Percentiles rank a stretch among this genome's conserved stretches.
Conservation (phyloP, 2,888 invertebrate genomes). For the Ophioninae sp. region DNA sequence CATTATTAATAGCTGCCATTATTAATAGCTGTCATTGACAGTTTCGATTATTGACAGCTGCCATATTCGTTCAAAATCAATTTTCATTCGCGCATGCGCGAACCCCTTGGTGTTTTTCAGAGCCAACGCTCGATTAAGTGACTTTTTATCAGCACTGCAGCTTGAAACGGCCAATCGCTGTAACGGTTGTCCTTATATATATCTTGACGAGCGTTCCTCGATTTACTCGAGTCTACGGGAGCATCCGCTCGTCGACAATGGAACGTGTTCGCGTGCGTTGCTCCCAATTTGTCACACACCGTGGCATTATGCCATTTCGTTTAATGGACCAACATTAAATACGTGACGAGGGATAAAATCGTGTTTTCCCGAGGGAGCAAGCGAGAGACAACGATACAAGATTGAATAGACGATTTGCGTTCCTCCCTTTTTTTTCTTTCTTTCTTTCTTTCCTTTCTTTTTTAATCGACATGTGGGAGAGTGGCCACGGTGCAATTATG, state of each 20-base stretch:
- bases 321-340: conserved; percentile 78
- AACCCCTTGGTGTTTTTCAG: not conserved
- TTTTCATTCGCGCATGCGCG: not conserved
- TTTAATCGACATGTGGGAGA: conserved; percentile 60
- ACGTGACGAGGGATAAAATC: conserved; percentile 47
- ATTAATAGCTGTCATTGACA: no score
- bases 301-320: conserved; percentile 79
- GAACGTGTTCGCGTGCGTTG: conserved; percentile 73
- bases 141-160: conserved; percentile 9
- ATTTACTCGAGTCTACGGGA: not conserved
- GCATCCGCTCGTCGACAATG: conserved; percentile 6
- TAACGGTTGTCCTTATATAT: not conserved
- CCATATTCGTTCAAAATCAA: no score
- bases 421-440: conserved; percentile 5
- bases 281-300: conserved; percentile 81
- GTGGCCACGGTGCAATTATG: conserved; percentile 55
- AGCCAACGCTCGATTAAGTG: not conserved
- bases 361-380: conserved; percentile 1
- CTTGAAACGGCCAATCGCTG: conserved; percentile 2
- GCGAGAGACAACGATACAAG: conserved; percentile 23
- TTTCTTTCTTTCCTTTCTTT: no score
- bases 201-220: not conserved
- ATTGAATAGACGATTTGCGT: conserved; percentile 66
- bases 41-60: no score
- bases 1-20: no score